Evolutionary conservation across 1,140 invertebrate genomes (phyloP), one percentile per base, ranked within the genome.

Genomic region (Maniola jurtina): DNA sequence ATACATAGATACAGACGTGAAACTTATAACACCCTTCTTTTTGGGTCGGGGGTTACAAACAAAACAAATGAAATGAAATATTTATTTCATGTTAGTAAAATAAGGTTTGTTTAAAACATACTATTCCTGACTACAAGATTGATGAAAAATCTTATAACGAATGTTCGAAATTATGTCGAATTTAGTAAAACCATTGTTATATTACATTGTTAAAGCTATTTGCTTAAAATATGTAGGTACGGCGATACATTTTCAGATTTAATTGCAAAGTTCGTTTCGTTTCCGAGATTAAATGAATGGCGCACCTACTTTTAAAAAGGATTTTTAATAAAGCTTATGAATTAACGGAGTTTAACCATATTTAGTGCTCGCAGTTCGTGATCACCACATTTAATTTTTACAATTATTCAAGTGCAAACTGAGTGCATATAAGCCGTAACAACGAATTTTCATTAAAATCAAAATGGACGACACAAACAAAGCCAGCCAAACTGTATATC

Each of bases 291-390:
- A 54, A 54, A 54, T 54, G 50, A 54, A 54, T 34, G 50, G 50
- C 50, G 50, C 11, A n/a, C n/a, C n/a, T n/a, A 54, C 50, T 54
- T 54, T 54, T 54, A 54, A 54, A 54, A 54, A 54, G 50, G 50
- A 54, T 54, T 54, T 54, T 34, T 34, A n/a, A n/a, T n/a, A n/a
- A 54, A 54, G 50, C 50, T 54, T 54, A 34, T 54, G 50, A 54
- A 54, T 54, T 54, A 8, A 54, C 5, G 6, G 15, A 5, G 25
- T 34, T 54, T 54, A 34, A 54, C 34, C 5, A 54, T 54, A 25
- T 16, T 34, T 11, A 54, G 7, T 34, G 33, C n/a, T n/a, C n/a
- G 11, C 48, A 16, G 16, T 15, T 52, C 15, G 48, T 14, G 16
- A 52, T 52, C 16, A 11, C 42, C 48, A 16, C 48, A 52, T 52